These are phyloP conservation scores for Oplegnathus fasciatus DNA, from an alignment of 2,113 vertebrate species.

Conservation along the genomic window DNA sequence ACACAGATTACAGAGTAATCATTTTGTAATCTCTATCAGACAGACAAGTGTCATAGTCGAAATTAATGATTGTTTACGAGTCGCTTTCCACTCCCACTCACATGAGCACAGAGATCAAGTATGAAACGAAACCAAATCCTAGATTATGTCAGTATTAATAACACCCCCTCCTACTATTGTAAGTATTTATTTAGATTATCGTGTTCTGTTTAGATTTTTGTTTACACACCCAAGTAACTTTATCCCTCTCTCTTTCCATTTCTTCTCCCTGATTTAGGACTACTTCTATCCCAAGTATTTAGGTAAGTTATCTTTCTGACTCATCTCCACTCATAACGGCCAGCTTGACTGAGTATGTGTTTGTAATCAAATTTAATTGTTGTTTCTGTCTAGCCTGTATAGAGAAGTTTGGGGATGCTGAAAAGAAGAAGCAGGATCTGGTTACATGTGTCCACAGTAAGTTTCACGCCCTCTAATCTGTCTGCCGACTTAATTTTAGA, in stretches of 20 bases:
- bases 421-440: constrained; percentile 88
- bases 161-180: not conserved
- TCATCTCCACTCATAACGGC: not conserved
- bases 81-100: not conserved
- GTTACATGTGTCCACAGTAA: constrained; percentile 95
- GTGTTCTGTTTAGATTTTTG: constrained; percentile 35
- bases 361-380: constrained; percentile 24
- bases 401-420: constrained; percentile 85
- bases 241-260: constrained; percentile 44
- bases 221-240: constrained; percentile 18
- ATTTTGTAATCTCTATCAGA: constrained; percentile 16
- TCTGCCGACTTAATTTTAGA: not conserved
- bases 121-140: not conserved
- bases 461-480: constrained; percentile 64
- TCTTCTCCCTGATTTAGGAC: constrained; percentile 83
- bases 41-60: not conserved
- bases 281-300: constrained; percentile 97
- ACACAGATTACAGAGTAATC: constrained; percentile 42
- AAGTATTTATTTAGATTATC: constrained; percentile 27
- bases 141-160: constrained; percentile 22
- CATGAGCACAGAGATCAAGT: not conserved
- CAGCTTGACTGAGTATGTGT: not conserved
- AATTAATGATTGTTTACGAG: constrained; percentile 29
- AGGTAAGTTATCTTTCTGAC: constrained; percentile 85
- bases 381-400: constrained; percentile 86